phyloP scores from a whole-genome alignment of 2,888 invertebrate species.

The Cactoblastis cactorum region DNA sequence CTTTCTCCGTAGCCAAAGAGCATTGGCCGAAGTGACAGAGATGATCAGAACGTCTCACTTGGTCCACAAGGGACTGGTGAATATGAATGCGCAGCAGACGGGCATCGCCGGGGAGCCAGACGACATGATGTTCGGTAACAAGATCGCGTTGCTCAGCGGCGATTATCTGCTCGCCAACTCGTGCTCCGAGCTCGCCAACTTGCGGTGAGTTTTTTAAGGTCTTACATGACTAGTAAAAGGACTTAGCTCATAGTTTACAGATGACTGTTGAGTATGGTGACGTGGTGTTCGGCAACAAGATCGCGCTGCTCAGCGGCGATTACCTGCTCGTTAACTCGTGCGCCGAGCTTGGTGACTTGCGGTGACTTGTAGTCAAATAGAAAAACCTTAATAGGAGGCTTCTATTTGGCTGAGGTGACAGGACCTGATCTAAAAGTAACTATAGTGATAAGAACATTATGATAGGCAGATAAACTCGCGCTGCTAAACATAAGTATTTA shows the following conservation, averaged over 20 bases:
- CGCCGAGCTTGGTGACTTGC: slow-evolving; percentile 89
- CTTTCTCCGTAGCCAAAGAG: slow-evolving; percentile 82
- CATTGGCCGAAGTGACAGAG: slow-evolving; percentile 96
- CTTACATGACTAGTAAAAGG: background rate
- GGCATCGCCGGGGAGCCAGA: slow-evolving; percentile 73
- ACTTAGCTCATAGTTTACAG: no score
- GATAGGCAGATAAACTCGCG: no score
- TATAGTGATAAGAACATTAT: no score
- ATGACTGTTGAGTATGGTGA: no score
- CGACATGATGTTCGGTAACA: slow-evolving; percentile 96
- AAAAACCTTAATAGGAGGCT: no score
- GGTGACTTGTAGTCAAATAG: no score
- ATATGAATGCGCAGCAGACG: slow-evolving; percentile 84
- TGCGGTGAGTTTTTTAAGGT: slow-evolving; percentile 63
- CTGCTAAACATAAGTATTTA: no score
- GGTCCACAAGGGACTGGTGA: slow-evolving; percentile 93
- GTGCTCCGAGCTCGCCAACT: slow-evolving; percentile 90
- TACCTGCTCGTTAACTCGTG: slow-evolving; percentile 94
- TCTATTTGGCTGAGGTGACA: no score
- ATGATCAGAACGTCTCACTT: slow-evolving; percentile 96
- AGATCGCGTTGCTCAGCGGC: slow-evolving; percentile 94
- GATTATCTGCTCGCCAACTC: slow-evolving; percentile 95
- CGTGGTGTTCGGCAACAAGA: slow-evolving; percentile 97
- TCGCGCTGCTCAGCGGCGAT: slow-evolving; percentile 94
- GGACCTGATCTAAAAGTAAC: no score